Base-by-base conservation (phyloP, 2,888 invertebrate genomes). In the Brenthis hecate region DNA sequence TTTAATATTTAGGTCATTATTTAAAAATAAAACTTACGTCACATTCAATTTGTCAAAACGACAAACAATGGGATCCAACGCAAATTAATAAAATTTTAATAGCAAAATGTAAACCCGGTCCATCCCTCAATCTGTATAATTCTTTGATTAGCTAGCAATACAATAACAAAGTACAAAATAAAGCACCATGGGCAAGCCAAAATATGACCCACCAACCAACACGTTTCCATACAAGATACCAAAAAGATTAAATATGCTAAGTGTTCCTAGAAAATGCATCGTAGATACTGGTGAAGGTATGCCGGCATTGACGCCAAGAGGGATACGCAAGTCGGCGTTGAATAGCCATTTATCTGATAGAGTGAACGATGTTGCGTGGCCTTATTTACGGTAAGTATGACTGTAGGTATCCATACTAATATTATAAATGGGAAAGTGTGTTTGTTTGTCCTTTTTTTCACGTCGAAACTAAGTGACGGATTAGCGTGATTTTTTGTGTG, bases 331-430 rank as follows among this genome's bases (percentile, higher is more conserved):
- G 56, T 90, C 91, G 0, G 91, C 91, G 0, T 14, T 91, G 2
- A 77, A 73, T 8, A 80, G 79, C 0, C 78, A 77, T 0, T 57
- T 80, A 1, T 70, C 77, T 5, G 89, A 90, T 50, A 80, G 88
- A 72, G 81, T 90, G 1, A 78, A 80, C 50, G 92, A 92, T 51
- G 87, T 80, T 1, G 80, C 90, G 1, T 90, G 83, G 85, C 92
- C 92, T 5, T 88, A 84, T 69, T 66, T 86, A 64, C 82, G 91
- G 91, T 92, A 76, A 81, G 83, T 65, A 58, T 16, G 5, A 4
- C 28, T 23, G 19, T 19, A 19, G 19, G 19, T 19, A 19, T 19
- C 19, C 19, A 19, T 19, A 19, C 19, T 19, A 19, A 19, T 19
- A 19, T 19, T 19, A 19, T 1, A 19, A 19, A 19, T 19, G 1